Evolutionary conservation across 2,888 invertebrate genomes (phyloP).

Genomic region (Reticulitermes lucifugus): DNA sequence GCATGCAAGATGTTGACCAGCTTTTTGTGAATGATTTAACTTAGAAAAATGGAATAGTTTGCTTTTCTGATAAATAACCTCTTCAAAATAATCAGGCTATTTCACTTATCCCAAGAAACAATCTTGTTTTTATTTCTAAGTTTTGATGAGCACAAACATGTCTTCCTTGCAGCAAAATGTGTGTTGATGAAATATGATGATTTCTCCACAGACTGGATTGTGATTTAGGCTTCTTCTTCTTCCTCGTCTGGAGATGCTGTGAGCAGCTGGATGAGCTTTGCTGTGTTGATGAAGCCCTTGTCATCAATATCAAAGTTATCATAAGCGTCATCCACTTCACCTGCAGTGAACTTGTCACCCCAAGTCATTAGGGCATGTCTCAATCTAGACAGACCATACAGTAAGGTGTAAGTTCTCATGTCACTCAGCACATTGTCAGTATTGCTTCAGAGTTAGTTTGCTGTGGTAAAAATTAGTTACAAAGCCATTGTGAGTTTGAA

Average conservation of each 20-base stretch:
- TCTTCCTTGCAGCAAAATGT: constrained; percentile 15
- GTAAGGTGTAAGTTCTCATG: not conserved
- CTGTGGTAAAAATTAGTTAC: too few relatives aligned
- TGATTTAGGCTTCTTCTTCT: constrained; percentile 62
- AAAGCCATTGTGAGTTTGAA: too few relatives aligned
- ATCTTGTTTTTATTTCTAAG: constrained; percentile 4
- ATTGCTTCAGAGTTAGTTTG: too few relatives aligned
- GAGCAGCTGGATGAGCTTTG: constrained; percentile 87
- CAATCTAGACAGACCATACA: constrained; percentile 67
- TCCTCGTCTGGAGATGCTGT: constrained; percentile 89
- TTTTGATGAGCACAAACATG: not conserved
- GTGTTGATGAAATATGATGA: constrained; percentile 31
- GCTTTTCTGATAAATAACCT: not conserved
- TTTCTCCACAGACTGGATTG: constrained; percentile 8
- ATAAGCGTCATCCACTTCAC: constrained; percentile 92
- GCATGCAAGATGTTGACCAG: constrained; percentile 15
- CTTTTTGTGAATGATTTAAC: constrained; percentile 3
- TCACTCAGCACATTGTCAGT: too few relatives aligned
- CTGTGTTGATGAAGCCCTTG: constrained; percentile 90
- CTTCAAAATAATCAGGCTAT: constrained; percentile 13
- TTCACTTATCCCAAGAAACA: not conserved
- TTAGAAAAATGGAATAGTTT: constrained; percentile 34
- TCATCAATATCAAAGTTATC: constrained; percentile 94
- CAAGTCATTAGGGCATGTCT: constrained; percentile 92
- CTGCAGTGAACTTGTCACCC: constrained; percentile 91